These are phyloP conservation scores for Ara ararauna DNA, from an alignment of 2,797 vertebrate species.

Conservation along the genomic window DNA sequence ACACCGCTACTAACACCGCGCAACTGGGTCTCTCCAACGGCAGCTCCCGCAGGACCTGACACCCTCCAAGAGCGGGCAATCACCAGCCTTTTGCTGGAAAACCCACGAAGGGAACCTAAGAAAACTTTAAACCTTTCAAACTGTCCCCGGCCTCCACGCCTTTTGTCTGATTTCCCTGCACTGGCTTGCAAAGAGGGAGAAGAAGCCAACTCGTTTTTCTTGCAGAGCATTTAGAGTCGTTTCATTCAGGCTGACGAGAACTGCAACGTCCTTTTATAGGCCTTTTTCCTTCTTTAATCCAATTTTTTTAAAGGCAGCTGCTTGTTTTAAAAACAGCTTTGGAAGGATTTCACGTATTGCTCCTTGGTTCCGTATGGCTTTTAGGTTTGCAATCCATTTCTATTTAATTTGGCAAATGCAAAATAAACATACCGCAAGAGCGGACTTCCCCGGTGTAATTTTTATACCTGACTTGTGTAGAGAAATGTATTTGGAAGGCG, in stretches of 20 bases:
- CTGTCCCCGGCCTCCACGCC: neutral
- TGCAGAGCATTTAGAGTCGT: neutral
- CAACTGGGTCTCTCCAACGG: neutral
- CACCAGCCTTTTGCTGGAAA: neutral
- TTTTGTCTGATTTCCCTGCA: neutral
- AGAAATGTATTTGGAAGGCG: conserved; percentile 48
- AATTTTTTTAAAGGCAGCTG: neutral
- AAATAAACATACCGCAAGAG: conserved; percentile 59
- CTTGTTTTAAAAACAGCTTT: conserved; percentile 39
- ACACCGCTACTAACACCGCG: neutral
- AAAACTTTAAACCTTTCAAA: neutral
- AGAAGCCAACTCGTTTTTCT: neutral
- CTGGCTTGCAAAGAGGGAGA: neutral
- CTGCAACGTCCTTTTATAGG: neutral
- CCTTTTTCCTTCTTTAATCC: neutral
- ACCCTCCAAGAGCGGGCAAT: neutral
- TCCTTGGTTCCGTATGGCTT: conserved; percentile 17
- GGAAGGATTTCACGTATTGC: conserved; percentile 37
- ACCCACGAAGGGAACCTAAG: neutral
- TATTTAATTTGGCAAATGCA: conserved; percentile 68
- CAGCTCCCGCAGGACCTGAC: neutral
- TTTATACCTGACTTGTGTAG: conserved; percentile 46
- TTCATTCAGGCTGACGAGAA: neutral
- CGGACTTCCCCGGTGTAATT: conserved; percentile 33
- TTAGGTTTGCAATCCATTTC: conserved; percentile 44